Evolutionary conservation across 2,888 invertebrate species (phyloP).

Genomic region (Melanotus villosus): DNA sequence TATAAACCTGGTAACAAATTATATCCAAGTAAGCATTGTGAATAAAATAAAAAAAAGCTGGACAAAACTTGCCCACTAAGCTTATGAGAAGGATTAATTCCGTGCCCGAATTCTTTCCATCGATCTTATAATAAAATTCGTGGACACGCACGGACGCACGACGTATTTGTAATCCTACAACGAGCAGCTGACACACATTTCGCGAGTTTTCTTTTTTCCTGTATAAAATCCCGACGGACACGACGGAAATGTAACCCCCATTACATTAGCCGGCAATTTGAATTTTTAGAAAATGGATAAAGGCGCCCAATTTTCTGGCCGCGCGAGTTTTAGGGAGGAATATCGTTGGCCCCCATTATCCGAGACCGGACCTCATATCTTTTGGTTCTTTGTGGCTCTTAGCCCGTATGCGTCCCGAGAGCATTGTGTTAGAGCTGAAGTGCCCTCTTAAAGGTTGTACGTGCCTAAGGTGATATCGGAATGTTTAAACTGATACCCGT

Average conservation of each 20-base stretch:
- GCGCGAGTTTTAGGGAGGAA: too few species aligned
- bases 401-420: slow-evolving; percentile 45
- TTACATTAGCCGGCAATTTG: slow-evolving; percentile 10
- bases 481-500: slow-evolving; percentile 53
- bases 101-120: slow-evolving; percentile 48
- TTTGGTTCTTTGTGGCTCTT: slow-evolving; percentile 48
- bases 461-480: slow-evolving; percentile 51
- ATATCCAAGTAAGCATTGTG: slow-evolving; percentile 11
- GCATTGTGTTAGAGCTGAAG: slow-evolving; percentile 48
- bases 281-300: slow-evolving; percentile 30
- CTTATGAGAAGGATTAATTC: slow-evolving; percentile 46
- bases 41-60: slow-evolving; percentile 15
- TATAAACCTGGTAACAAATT: slow-evolving; percentile 32
- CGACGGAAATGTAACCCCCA: slow-evolving; percentile 11
- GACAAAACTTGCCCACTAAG: slow-evolving; percentile 13
- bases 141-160: slow-evolving; percentile 53
- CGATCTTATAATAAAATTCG: slow-evolving; percentile 53
- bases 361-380: slow-evolving; percentile 47
- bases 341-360: slow-evolving; percentile 32
- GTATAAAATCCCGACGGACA: slow-evolving; percentile 6
- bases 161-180: slow-evolving; percentile 49
- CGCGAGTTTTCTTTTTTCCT: slow-evolving; percentile 11
- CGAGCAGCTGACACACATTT: slow-evolving; percentile 48
- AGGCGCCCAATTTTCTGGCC: slow-evolving; percentile 34
- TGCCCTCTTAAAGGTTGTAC: slow-evolving; percentile 51